These are phyloP conservation scores for Sciurus vulgaris DNA, from an alignment of 2,797 vertebrate species.

Conservation along the genomic window DNA sequence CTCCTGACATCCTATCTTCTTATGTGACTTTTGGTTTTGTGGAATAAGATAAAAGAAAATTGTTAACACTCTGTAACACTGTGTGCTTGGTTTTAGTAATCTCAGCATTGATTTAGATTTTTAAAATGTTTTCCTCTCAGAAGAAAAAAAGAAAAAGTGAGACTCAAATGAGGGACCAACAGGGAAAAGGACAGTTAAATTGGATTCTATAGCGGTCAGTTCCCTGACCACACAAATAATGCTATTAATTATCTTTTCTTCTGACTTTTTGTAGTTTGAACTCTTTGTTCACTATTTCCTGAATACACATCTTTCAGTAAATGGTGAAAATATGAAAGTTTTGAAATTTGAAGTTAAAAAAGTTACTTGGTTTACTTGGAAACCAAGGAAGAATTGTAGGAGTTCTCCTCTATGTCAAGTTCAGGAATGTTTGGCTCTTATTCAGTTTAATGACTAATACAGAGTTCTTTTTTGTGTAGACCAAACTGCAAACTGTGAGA, in stretches of 20 bases:
- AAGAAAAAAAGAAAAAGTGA: not conserved
- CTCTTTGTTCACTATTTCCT: conserved; percentile 47
- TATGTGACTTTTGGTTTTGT: conserved; percentile 61
- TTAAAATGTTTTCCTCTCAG: conserved; percentile 64
- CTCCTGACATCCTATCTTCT: conserved; percentile 26
- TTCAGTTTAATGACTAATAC: conserved; percentile 43
- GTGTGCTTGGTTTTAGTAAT: conserved; percentile 57
- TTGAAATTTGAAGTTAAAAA: conserved; percentile 83
- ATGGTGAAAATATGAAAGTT: conserved; percentile 64
- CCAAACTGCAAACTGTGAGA: conserved; percentile 15
- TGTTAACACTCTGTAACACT: not conserved
- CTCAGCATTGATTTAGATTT: conserved; percentile 59
- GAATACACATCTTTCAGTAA: conserved; percentile 38
- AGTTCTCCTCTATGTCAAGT: conserved; percentile 9
- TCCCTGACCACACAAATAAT: conserved; percentile 50
- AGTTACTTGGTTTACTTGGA: conserved; percentile 80
- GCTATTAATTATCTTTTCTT: conserved; percentile 64
- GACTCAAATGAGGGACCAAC: conserved; percentile 21
- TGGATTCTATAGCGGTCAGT: not conserved
- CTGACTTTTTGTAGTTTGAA: conserved; percentile 6
- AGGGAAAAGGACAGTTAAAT: not conserved
- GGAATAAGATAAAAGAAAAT: conserved; percentile 68
- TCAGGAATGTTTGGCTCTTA: conserved; percentile 40
- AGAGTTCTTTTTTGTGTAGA: conserved; percentile 45
- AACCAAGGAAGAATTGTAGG: conserved; percentile 58